Evolutionary conservation across 2,888 invertebrate genomes (phyloP), one percentile per base, ranked within the genome.

Genomic region (Philonicus albiceps): DNA sequence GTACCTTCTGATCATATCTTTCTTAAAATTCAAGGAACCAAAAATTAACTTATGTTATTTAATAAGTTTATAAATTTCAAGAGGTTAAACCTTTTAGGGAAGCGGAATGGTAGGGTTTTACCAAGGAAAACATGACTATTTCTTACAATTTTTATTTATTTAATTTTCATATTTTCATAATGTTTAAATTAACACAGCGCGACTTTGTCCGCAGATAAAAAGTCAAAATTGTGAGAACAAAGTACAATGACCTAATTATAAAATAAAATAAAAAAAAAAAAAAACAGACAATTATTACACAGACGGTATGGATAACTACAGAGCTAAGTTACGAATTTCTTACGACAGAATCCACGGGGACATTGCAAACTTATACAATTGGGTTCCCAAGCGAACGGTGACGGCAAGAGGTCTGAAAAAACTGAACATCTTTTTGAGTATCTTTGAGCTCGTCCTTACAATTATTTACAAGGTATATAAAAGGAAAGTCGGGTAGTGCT

Each of bases 131-230:
- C 30, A 91, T 90, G 89, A 76, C 88, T 89, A 73, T 88, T 88
- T 87, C 88, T 87, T 72, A 87, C 87, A 86, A 85, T 88, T 85
- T 88, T 85, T 87, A 83, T 87, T 87, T 89, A 86, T 87, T 88
- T 88, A 88, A 19, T 88, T 88, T 87, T 87, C 86, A 88, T 88
- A 89, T 89, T 87, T 88, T 87, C 87, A 76, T 87, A 81, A 88
- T 87, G 88, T 88, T 90, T 91, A 91, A 91, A 91, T 91, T 92
- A 92, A 92, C 92, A 92, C 91, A 92, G 92, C 92, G 90, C 90
- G 90, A 91, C 91, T 90, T 90, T 90, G 89, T 88, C 89, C 88
- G 89, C 87, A 87, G 84, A 84, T 84, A 84, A 84, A 84, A 84
- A 84, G 84, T 84, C 84, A 73, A 80, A 73, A 85, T 75, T 75